Evolutionary conservation across 2,797 vertebrate species (phyloP).

Genomic region (Telmatherina bonti): DNA sequence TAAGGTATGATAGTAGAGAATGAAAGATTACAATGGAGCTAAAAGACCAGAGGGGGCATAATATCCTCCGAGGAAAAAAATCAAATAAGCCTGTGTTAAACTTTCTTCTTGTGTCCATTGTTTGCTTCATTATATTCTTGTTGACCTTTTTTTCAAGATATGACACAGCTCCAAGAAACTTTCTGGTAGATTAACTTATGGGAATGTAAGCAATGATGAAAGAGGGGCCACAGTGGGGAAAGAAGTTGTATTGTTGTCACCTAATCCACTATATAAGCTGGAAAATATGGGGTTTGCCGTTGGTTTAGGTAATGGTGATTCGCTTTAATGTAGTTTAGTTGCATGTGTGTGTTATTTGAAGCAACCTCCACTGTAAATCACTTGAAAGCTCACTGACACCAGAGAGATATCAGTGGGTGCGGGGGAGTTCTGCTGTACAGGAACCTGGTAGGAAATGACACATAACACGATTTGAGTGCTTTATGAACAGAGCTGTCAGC

Average conservation of each 20-base stretch:
- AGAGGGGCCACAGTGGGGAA: constrained; percentile 1
- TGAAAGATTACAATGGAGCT: constrained; percentile 59
- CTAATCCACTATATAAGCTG: constrained; percentile 17
- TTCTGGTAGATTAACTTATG: constrained; percentile 51
- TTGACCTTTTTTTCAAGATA: constrained; percentile 36
- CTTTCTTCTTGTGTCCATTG: constrained; percentile 40
- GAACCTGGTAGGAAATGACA: constrained; percentile 62
- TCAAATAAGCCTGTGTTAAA: constrained; percentile 31
- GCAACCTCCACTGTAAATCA: constrained; percentile 39
- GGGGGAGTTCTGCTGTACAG: constrained; percentile 5
- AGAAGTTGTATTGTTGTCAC: constrained; percentile 24
- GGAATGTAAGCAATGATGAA: constrained; percentile 52
- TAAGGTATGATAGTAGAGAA: constrained; percentile 66
- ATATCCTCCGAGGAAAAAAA: constrained; percentile 37
- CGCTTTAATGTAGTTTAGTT: constrained; percentile 15
- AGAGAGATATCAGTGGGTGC: constrained; percentile 6
- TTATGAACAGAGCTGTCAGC: constrained; percentile 76
- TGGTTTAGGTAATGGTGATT: constrained; percentile 23
- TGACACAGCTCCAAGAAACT: constrained; percentile 41
- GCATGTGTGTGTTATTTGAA: constrained; percentile 19
- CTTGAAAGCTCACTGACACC: constrained; percentile 38
- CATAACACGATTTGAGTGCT: constrained; percentile 59
- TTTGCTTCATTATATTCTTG: constrained; percentile 33
- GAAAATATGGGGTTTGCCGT: constrained; percentile 22
- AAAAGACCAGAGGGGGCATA: constrained; percentile 43